Conservation (phyloP, 2,113 vertebrate species). For the Epinephelus moara region DNA sequence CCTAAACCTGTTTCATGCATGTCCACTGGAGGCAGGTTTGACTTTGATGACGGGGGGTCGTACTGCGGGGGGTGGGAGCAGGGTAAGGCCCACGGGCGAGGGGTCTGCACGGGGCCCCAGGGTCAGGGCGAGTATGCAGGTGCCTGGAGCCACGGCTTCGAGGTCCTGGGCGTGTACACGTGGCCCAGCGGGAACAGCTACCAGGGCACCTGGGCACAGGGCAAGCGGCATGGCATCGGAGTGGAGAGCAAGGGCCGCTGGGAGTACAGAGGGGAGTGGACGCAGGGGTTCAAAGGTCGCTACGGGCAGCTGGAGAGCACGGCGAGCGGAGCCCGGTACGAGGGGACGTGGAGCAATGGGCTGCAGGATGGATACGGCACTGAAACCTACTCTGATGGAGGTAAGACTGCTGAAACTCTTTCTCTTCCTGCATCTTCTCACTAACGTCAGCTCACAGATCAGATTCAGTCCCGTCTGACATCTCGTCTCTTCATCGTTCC, state of each 20-base stretch:
- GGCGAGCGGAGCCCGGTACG: conserved; percentile 93
- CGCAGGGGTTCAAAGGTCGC: conserved; percentile 98
- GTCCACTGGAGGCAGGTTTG: conserved; percentile 94
- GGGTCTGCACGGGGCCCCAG: conserved; percentile 98
- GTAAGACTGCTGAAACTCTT: conserved; percentile 81
- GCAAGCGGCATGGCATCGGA: conserved; percentile 96
- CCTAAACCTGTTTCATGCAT: conserved; percentile 88
- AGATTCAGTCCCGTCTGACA: not conserved
- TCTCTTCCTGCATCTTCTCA: not conserved
- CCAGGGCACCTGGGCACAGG: conserved; percentile 98
- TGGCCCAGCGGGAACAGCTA: conserved; percentile 99
- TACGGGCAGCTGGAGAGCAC: conserved; percentile 97
- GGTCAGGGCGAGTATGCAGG: conserved; percentile 98
- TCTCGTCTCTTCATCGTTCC: not conserved
- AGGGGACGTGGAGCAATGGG: conserved; percentile 98
- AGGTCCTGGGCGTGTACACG: conserved; percentile 98
- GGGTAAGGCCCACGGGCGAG: conserved; percentile 97
- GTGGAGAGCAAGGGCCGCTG: conserved; percentile 98
- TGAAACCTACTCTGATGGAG: conserved; percentile 98
- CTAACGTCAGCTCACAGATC: not conserved
- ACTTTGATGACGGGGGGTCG: conserved; percentile 99
- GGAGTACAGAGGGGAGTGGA: conserved; percentile 99
- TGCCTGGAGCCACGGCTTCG: conserved; percentile 98
- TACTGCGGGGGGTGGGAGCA: conserved; percentile 99
- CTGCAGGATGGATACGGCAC: conserved; percentile 98